A percentile compares a stretch with the other conserved stretches of the same genome.
These are phyloP conservation scores for Symphodus melops DNA, from an alignment of 2,113 vertebrate species.

Conservation along the genomic window DNA sequence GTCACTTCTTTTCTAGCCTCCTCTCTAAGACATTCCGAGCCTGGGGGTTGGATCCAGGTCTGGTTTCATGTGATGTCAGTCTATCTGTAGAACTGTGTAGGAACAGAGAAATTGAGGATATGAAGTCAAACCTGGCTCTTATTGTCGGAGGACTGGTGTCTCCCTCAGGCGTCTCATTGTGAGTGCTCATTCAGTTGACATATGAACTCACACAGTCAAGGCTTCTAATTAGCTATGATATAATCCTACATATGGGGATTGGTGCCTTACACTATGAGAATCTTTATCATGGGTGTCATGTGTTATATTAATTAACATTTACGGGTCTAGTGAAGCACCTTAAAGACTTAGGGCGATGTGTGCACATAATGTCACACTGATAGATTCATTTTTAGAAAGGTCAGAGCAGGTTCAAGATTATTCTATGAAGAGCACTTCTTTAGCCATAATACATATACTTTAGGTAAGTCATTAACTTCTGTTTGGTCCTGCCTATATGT, in stretches of 20 bases:
- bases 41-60: constrained; percentile 20
- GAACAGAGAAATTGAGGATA: constrained; percentile 41
- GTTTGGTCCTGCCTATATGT: background rate
- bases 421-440: background rate
- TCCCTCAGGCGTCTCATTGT: constrained; percentile 25
- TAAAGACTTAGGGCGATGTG: background rate
- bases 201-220: constrained; percentile 23
- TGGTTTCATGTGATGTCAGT: constrained; percentile 21
- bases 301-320: constrained; percentile 11
- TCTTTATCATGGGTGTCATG: constrained; percentile 1
- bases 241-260: constrained; percentile 21
- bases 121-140: background rate
- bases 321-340: constrained; percentile 9
- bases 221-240: constrained; percentile 33
- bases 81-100: constrained; percentile 2
- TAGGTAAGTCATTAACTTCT: background rate
- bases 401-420: background rate
- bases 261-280: background rate
- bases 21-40: background rate
- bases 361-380: background rate
- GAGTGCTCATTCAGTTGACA: constrained; percentile 35
- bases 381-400: background rate
- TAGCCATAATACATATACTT: background rate
- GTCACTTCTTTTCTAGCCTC: constrained; percentile 18
- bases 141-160: constrained; percentile 23